Base-by-base conservation (phyloP, 2,113 vertebrate species). In the Fulmarus glacialis region DNA sequence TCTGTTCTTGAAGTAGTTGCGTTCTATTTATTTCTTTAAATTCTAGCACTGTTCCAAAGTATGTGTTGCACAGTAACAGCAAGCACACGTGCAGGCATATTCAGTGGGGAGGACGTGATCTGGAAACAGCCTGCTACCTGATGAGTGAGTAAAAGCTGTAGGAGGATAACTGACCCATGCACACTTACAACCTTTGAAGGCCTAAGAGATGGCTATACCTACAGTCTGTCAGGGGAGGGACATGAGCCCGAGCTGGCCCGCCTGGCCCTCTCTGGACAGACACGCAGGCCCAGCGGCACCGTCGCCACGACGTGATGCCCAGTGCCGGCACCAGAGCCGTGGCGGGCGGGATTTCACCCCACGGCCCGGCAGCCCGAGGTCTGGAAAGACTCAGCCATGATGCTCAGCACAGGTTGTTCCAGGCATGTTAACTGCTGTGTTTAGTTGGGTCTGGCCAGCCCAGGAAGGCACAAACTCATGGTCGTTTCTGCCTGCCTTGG, bases 231-330 rank as follows among this genome's bases (percentile, higher is more conserved):
- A 34, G 15, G 7, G 52, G 5, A 63, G 68, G 43, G 53, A 45
- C 40, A 50, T 2, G 6, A 58, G 30, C 27, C 75, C 1, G 4
- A 26, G n/a, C 1, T 2, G 11, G 3, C 20, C 20, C 14, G 3
- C 1, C 1, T 10, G 29, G 6, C 8, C 20, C 4, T 34, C 45
- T 67, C 59, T 21, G 15, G 45, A 52, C 53, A 78, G 56, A 22
- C 30, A 15, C 0, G 8, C 15, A 21, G 1, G 1, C 0, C 0
- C 34, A 79, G 66, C 0, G 0, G 50, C 36, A 66, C 59, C 0
- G 0, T 11, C 60, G 45, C n/a, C 14, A 1, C 0, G 0, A 9
- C 1, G 1, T 22, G 53, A 40, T 34, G 78, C 27, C 43, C 47
- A 16, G 34, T 22, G 47, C 38, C 2, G 8, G n/a, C 18, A 82